Conservation (phyloP, 2,113 vertebrate genomes). For the Poeciliopsis occidentalis region DNA sequence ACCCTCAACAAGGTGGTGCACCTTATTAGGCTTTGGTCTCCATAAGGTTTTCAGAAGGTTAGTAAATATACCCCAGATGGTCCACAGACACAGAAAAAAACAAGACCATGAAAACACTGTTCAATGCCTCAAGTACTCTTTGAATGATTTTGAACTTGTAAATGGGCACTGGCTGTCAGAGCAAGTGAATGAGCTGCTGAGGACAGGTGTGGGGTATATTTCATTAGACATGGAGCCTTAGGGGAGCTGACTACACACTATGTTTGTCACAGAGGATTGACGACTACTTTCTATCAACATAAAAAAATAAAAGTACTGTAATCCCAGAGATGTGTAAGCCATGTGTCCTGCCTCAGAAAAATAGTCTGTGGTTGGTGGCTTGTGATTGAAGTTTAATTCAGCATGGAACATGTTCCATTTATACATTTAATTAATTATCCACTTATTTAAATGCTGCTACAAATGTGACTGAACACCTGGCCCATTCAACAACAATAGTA, state of each 20-base stretch:
- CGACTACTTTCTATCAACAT: constrained; percentile 69
- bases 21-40: no score
- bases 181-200: constrained; percentile 54
- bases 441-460: constrained; percentile 36
- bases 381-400: constrained; percentile 68
- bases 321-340: constrained; percentile 67
- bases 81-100: constrained; percentile 16
- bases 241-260: constrained; percentile 73
- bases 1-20: no score
- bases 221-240: constrained; percentile 73
- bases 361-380: constrained; percentile 56
- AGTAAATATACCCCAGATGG: no score
- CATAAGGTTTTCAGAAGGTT: no score
- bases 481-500: constrained; percentile 45
- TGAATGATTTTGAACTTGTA: constrained; percentile 50
- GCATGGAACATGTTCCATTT: constrained; percentile 58
- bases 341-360: constrained; percentile 52
- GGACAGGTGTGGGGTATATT: constrained; percentile 72
- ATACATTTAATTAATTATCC: constrained; percentile 57
- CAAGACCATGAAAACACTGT: constrained; percentile 51
- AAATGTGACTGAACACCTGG: constrained; percentile 54
- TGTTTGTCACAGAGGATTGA: constrained; percentile 75
- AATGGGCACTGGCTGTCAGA: constrained; percentile 50
- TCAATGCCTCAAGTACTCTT: constrained; percentile 58
- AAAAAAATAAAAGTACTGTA: constrained; percentile 72